Evolutionary conservation across 2,888 invertebrate species (phyloP), one percentile per base, ranked within the genome.

Genomic region (Epinotia demarniana): DNA sequence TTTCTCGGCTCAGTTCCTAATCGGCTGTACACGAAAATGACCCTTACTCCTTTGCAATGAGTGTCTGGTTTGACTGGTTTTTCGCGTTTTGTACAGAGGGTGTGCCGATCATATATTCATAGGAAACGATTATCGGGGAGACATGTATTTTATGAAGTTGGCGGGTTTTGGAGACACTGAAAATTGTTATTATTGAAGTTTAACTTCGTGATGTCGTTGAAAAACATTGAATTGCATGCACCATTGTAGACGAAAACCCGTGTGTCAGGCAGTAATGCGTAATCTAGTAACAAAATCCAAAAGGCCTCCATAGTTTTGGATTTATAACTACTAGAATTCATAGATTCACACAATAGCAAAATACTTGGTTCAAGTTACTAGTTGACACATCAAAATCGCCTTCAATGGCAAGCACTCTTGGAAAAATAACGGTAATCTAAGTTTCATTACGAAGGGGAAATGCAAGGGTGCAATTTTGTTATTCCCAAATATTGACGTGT

Each of bases 81-180:
- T 12, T 16, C 27, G 18, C 18, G 33, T 43, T 43, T 12, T 23
- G 33, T 23, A 46, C 61, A 33, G 63, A 63, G 46, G 58, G 58
- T 58, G 62, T 58, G 78, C 83, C 89, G 88, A 90, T 92, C 88
- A 87, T 77, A 84, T 91, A 92, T 92, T 92, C 92, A 92, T 91
- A 86, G 90, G 87, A 87, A 86, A 81, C 84, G 85, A 86, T 86
- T 86, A 83, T 79, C 80, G 80, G 78, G 79, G 80, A 79, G 79
- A 81, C 81, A 66, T 43, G 60, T 49, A 60, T 53, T 18, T 73
- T 77, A 75, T 66, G 77, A 84, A 82, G 68, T 49, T 33, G 60
- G 39, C 39, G 33, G 43, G 39, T 61, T 27, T 39, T 19, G 19
- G n/a, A 46, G 53, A 62, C 39, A 55, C 8, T 49, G 62, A 12